phyloP scores from a whole-genome alignment of 2,888 invertebrate species.

The Gandaritis pyraliata region DNA sequence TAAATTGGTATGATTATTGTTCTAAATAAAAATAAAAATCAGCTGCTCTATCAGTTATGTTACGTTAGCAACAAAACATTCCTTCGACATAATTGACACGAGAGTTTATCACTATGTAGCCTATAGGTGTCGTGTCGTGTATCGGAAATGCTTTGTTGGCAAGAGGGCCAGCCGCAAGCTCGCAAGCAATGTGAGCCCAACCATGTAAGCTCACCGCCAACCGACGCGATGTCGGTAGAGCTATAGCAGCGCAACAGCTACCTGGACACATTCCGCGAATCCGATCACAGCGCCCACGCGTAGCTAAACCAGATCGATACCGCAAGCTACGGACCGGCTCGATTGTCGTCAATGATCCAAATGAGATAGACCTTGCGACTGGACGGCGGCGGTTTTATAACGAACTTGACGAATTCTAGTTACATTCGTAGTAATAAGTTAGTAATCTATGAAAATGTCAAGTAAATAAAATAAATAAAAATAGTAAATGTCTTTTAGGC shows the following conservation, averaged over 20 bases:
- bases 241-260: constrained; percentile 21
- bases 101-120: constrained; percentile 16
- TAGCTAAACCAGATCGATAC: constrained; percentile 46
- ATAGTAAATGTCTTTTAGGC: too few species aligned
- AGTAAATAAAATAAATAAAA: too few species aligned
- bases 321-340: constrained; percentile 44
- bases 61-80: constrained; percentile 20
- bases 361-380: constrained; percentile 37
- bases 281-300: constrained; percentile 54
- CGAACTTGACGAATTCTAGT: constrained; percentile 11
- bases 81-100: constrained; percentile 22
- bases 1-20: too few species aligned
- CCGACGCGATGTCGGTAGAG: neutral
- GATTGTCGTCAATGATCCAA: constrained; percentile 41
- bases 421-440: too few species aligned
- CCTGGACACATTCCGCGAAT: constrained; percentile 55
- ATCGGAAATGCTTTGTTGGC: constrained; percentile 49
- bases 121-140: constrained; percentile 51
- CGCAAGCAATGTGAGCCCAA: constrained; percentile 54
- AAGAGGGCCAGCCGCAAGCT: constrained; percentile 40
- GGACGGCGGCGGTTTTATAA: constrained; percentile 25
- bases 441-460: too few species aligned
- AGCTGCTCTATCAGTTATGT: constrained; percentile 2
- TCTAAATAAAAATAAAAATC: neutral
- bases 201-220: constrained; percentile 43